phyloP scores from a whole-genome alignment of 2,888 invertebrate genomes.

The Fragum fragum region DNA sequence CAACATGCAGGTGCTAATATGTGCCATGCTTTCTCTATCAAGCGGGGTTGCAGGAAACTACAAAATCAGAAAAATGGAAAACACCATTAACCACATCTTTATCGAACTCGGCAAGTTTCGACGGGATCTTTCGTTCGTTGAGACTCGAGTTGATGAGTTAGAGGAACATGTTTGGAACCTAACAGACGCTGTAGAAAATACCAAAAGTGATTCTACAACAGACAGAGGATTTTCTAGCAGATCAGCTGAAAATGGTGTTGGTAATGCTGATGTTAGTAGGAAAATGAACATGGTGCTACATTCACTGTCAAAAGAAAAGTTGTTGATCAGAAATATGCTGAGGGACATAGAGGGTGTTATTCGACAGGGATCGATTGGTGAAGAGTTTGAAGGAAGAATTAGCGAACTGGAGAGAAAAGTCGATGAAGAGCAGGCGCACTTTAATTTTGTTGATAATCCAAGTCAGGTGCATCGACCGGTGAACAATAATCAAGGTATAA shows the following conservation, averaged over 20 bases:
- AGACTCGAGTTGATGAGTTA: background rate
- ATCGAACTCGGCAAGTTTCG: conserved; percentile 2
- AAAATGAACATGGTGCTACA: background rate
- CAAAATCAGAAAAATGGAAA: conserved; percentile 8
- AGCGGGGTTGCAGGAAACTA: background rate
- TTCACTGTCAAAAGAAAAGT: conserved; percentile 1
- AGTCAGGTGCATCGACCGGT: background rate
- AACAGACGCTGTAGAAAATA: background rate
- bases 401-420: background rate
- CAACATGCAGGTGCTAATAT: background rate
- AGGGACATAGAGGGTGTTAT: background rate
- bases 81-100: background rate
- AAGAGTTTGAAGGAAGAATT: background rate
- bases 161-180: background rate
- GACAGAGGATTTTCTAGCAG: background rate
- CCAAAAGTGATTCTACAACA: background rate
- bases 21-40: background rate
- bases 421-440: background rate
- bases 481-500: no score
- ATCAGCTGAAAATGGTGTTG: background rate
- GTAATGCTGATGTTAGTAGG: background rate
- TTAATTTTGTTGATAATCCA: background rate
- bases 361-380: background rate
- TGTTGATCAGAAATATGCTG: background rate
- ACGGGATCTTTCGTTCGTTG: background rate